These are phyloP conservation scores for Tinea pellionella DNA, from an alignment of 2,888 invertebrate species.

Conservation along the genomic window DNA sequence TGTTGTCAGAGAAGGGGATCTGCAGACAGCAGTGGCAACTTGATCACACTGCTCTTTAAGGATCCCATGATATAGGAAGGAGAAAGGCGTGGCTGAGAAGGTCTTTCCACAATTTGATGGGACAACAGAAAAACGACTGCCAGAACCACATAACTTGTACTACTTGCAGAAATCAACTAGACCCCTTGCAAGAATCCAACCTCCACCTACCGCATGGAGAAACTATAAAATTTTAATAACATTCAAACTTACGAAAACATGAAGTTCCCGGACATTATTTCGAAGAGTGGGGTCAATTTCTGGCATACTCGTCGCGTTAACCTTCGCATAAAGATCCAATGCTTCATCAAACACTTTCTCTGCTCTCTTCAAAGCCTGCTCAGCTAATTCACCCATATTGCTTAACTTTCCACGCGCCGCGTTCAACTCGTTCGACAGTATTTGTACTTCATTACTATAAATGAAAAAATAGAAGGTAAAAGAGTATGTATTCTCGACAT, in stretches of 20 bases:
- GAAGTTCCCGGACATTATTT: conserved; percentile 75
- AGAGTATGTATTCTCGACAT: no score
- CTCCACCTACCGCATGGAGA: no score
- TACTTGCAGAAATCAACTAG: not conserved
- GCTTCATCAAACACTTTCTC: conserved; percentile 85
- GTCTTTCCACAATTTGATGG: no score
- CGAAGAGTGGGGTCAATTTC: conserved; percentile 78
- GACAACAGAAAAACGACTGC: no score
- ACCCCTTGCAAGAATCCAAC: no score
- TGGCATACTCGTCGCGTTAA: conserved; percentile 82
- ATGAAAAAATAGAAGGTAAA: no score
- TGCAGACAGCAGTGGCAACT: no score
- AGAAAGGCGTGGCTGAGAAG: no score
- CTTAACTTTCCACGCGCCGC: conserved; percentile 77
- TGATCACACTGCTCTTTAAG: no score
- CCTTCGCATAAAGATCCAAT: conserved; percentile 81
- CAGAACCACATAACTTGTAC: not conserved
- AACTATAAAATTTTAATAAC: no score
- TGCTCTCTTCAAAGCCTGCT: conserved; percentile 80
- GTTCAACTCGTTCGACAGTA: conserved; percentile 73
- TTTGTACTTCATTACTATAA: conserved; percentile 74
- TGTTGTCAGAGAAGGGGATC: no score
- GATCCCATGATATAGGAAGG: no score
- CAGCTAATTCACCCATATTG: conserved; percentile 76
- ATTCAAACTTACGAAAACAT: conserved; percentile 67